A percentile compares a stretch with the other conserved stretches of the same genome.
phyloP scores from a whole-genome alignment of 2,113 vertebrate genomes.

The Vulpes lagopus region DNA sequence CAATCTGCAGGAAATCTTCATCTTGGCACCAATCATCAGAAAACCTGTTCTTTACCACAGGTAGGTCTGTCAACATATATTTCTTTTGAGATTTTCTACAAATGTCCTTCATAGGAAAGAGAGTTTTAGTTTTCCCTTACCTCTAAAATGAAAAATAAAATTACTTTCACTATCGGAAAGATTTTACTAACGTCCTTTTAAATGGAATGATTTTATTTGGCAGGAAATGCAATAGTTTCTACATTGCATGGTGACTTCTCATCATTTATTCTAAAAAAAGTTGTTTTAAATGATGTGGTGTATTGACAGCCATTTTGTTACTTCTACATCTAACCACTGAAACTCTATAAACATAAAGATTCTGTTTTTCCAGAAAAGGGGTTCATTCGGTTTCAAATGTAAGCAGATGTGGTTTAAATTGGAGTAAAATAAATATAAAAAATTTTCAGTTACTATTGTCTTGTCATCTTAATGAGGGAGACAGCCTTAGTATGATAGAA shows the following conservation, averaged over 20 bases:
- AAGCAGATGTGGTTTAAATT: neutral
- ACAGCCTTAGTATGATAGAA: neutral
- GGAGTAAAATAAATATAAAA: neutral
- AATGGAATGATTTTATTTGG: neutral
- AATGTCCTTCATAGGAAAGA: slow-evolving; percentile 44
- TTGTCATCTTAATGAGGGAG: neutral
- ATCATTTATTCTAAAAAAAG: neutral
- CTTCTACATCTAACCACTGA: neutral
- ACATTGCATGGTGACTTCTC: neutral
- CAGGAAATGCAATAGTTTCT: neutral
- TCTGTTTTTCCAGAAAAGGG: neutral
- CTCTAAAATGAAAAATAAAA: neutral
- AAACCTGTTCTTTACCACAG: slow-evolving; percentile 75
- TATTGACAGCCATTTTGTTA: neutral
- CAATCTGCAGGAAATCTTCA: slow-evolving; percentile 63
- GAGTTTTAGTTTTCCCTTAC: slow-evolving; percentile 22
- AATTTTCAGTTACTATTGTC: neutral
- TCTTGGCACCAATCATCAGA: slow-evolving; percentile 40
- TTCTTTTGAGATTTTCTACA: slow-evolving; percentile 54
- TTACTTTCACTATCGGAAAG: neutral
- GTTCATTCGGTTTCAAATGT: neutral
- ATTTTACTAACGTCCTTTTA: neutral
- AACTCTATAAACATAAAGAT: neutral
- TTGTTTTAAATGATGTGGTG: neutral
- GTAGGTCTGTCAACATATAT: slow-evolving; percentile 53